A percentile compares a stretch with the other conserved stretches of the same genome.
phyloP scores from a whole-genome alignment of 1,140 invertebrate species.

The Galleria mellonella region DNA sequence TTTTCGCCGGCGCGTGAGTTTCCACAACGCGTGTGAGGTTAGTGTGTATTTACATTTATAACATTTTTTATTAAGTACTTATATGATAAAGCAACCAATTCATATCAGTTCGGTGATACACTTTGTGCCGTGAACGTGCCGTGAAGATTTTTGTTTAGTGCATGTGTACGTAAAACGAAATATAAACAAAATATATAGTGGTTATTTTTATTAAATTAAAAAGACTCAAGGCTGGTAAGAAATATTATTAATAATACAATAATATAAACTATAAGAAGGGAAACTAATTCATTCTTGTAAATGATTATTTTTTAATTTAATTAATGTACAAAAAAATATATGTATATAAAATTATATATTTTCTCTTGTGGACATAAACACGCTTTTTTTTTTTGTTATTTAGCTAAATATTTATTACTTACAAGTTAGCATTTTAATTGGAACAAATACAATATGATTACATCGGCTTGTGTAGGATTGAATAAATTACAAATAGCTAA shows the following conservation, averaged over 20 bases:
- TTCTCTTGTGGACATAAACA: too few relatives aligned
- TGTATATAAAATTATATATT: too few relatives aligned
- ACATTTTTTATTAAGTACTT: constrained; percentile 15
- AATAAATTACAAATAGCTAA: constrained; percentile 26
- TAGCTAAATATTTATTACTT: too few relatives aligned
- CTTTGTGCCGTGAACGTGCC: constrained; percentile 9
- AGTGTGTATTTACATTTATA: constrained; percentile 52
- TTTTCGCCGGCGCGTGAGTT: constrained; percentile 46
- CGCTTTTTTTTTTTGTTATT: too few relatives aligned
- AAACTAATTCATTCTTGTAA: too few relatives aligned
- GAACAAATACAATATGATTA: constrained; percentile 19
- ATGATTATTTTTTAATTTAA: too few relatives aligned
- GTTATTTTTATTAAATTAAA: too few relatives aligned
- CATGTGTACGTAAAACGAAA: neutral
- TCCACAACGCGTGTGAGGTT: constrained; percentile 53
- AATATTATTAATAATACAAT: too few relatives aligned
- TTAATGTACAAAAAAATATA: too few relatives aligned
- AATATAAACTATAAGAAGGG: too few relatives aligned
- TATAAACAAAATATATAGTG: too few relatives aligned
- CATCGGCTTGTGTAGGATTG: constrained; percentile 27
- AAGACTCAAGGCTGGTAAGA: too few relatives aligned
- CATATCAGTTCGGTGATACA: constrained; percentile 6
- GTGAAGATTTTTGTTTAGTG: neutral
- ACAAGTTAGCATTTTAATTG: constrained; percentile 23
- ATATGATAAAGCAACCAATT: constrained; percentile 22